Base-by-base conservation (phyloP, 2,888 invertebrate species). In the Aelia acuminata region DNA sequence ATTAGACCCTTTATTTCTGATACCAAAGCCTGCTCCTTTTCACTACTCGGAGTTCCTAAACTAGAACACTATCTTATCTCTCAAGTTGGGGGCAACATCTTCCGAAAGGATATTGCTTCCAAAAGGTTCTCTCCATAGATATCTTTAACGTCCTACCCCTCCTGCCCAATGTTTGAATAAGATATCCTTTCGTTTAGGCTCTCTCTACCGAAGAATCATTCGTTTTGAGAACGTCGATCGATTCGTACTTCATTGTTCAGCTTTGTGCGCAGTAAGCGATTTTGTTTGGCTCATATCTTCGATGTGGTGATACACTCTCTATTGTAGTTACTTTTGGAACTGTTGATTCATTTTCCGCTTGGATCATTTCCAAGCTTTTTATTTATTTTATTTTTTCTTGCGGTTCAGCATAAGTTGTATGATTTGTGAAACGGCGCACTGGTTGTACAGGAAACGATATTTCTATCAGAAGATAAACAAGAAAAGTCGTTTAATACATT, bases 301-400 rank as follows among this genome's bases (percentile, higher is more conserved):
- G 22, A 75, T 31, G 75, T 75, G 75, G 75, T 75, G 75, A 75
- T 75, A 75, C 11, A 11, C 43, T 43, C 43, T 43, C n/a, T 47
- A 43, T 43, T 80, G 39, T 80, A n/a, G 80, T 80, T 80, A 80
- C 80, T 80, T 80, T 80, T 80, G 80, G 80, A 80, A 80, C 80
- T 80, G 80, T 39, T 80, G 80, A 80, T 47, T 80, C 80, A 80
- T 47, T 80, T 80, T 80, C 80, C 80, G 80, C 20, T 80, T 80
- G 80, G 80, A 80, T 47, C 43, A n/a, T 80, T 80, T 80, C 80
- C 80, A 80, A 47, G 10, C 7, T 10, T 43, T 43, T n/a, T n/a
- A n/a, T n/a, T n/a, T 39, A n/a, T 39, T 39, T 39, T 20, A 43
- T 20, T 75, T 57, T 20, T 70, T 70, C 39, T 75, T 75, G 1